A percentile compares a stretch with the other conserved stretches of the same genome.
Evolutionary conservation across 2,113 vertebrate genomes (phyloP).

Genomic region (Bagarius yarrelli): DNA sequence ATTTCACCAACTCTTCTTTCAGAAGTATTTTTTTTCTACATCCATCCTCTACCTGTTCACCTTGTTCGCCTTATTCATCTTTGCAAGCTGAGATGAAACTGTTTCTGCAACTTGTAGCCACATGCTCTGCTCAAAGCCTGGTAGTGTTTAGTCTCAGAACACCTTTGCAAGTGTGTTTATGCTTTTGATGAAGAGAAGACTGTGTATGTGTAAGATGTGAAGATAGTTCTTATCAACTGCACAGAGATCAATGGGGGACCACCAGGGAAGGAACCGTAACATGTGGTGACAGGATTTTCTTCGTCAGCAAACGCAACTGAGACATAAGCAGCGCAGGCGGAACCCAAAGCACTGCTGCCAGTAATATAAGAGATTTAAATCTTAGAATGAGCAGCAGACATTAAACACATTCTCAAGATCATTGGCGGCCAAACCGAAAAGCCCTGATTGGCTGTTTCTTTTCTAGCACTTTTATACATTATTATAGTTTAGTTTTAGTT

Average conservation of each 20-base stretch:
- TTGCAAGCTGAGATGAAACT: not conserved
- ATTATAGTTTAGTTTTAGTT: not conserved
- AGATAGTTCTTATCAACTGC: conserved; percentile 72
- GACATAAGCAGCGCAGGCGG: not conserved
- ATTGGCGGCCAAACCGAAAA: not conserved
- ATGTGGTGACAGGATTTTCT: conserved; percentile 62
- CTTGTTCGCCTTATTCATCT: not conserved
- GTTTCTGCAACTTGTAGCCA: conserved; percentile 36
- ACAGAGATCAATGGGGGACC: conserved; percentile 71
- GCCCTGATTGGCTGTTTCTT: no score
- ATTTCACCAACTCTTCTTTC: not conserved
- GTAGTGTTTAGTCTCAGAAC: conserved; percentile 41
- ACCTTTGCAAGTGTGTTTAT: conserved; percentile 63
- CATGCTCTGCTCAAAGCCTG: conserved; percentile 38
- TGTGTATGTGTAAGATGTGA: conserved; percentile 54
- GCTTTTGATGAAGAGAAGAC: conserved; percentile 62
- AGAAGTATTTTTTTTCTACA: not conserved
- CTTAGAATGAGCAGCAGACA: not conserved
- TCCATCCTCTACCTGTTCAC: not conserved
- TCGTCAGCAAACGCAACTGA: conserved; percentile 37
- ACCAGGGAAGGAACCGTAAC: conserved; percentile 65
- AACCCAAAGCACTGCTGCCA: conserved; percentile 4
- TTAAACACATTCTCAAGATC: not conserved
- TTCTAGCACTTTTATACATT: no score
- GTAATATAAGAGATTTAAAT: not conserved